Conservation (phyloP, 2,888 invertebrate species). For the Drosophila lutescens region DNA sequence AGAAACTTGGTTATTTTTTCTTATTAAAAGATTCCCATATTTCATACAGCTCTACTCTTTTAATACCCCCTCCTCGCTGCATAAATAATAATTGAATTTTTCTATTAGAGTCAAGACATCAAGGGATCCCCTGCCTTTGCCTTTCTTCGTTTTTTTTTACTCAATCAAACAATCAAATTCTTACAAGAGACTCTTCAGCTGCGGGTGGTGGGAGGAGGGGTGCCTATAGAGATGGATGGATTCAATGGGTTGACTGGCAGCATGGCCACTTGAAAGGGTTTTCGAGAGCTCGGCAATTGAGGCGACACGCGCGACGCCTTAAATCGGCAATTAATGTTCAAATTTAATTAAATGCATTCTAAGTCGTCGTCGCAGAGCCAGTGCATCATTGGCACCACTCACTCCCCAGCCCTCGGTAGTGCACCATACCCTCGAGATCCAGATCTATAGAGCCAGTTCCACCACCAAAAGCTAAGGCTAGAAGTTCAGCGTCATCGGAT, state of each 20-base stretch:
- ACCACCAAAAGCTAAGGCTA: constrained; percentile 9
- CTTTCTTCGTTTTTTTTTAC: constrained; percentile 9
- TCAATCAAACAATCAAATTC: constrained; percentile 66
- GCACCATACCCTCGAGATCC: background rate
- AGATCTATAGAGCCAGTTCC: background rate
- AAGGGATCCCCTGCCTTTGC: constrained; percentile 1
- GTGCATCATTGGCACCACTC: background rate
- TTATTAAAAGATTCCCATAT: background rate
- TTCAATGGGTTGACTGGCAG: constrained; percentile 8
- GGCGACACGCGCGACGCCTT: constrained; percentile 72
- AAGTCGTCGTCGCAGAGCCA: constrained; percentile 32
- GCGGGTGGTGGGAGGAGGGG: constrained; percentile 52
- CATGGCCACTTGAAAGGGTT: constrained; percentile 73
- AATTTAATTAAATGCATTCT: constrained; percentile 78
- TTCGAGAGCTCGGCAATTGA: constrained; percentile 57
- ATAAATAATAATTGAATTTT: constrained; percentile 40
- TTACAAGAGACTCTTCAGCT: constrained; percentile 49
- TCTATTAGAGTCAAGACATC: constrained; percentile 20
- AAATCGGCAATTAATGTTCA: constrained; percentile 71
- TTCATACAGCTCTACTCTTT: background rate
- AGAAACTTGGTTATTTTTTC: background rate
- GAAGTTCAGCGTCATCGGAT: constrained; percentile 35
- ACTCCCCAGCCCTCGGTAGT: background rate
- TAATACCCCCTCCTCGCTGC: background rate
- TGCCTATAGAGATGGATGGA: background rate